Evolutionary conservation across 1,140 invertebrate species (phyloP).

Genomic region (Hycleus phaleratus): DNA sequence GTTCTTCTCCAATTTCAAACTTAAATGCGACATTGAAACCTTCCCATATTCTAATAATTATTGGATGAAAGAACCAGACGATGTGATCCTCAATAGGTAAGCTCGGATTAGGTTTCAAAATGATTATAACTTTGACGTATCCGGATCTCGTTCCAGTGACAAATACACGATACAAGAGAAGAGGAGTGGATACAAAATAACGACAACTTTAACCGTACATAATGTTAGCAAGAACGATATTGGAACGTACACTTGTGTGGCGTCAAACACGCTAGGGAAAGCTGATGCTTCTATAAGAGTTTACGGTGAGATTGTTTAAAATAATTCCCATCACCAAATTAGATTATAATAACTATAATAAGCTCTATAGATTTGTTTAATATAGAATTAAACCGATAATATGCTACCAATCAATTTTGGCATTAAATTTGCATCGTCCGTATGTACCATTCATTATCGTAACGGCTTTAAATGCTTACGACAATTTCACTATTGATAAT

Average conservation of each 20-base stretch:
- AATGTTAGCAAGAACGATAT: conserved; percentile 55
- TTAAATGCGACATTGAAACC: conserved; percentile 48
- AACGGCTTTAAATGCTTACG: neutral
- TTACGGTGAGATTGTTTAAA: conserved; percentile 50
- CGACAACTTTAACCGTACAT: conserved; percentile 57
- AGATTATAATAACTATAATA: too few relatives aligned
- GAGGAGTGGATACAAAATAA: conserved; percentile 49
- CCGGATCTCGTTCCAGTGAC: conserved; percentile 39
- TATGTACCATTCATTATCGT: too few relatives aligned
- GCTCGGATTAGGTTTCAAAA: neutral
- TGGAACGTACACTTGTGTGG: conserved; percentile 65
- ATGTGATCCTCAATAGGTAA: conserved; percentile 46
- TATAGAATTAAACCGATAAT: too few relatives aligned
- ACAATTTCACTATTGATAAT: neutral
- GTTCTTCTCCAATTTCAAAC: conserved; percentile 41
- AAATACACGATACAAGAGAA: conserved; percentile 52
- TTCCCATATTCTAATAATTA: conserved; percentile 46
- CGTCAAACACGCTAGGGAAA: conserved; percentile 62
- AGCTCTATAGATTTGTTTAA: too few relatives aligned
- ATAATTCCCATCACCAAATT: too few relatives aligned
- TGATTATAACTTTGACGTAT: neutral
- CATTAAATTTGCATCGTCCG: too few relatives aligned
- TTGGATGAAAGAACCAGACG: conserved; percentile 48
- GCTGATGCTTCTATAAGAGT: conserved; percentile 58
- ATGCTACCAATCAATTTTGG: too few relatives aligned